A percentile compares a stretch with the other conserved stretches of the same genome.
Conservation (phyloP, 2,797 vertebrate genomes). For the Hydrolagus colliei region DNA sequence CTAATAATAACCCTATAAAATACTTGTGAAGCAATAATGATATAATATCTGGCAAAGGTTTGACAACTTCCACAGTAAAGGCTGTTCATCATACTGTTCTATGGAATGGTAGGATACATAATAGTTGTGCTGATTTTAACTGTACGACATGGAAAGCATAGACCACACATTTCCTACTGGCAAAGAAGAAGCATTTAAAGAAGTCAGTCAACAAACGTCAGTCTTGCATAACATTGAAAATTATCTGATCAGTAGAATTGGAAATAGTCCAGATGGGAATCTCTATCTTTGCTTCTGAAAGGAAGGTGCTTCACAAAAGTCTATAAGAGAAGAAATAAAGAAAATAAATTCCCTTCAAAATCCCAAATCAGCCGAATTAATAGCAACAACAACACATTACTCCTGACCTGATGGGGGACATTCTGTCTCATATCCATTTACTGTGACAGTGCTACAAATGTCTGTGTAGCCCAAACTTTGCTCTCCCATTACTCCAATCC, state of each 20-base stretch:
- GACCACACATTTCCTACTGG: background rate
- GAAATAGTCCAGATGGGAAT: background rate
- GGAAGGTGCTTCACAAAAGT: background rate
- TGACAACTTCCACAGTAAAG: too few species aligned
- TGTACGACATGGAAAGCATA: background rate
- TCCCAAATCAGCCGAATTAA: background rate
- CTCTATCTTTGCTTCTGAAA: background rate
- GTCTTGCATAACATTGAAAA: background rate
- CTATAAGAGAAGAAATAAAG: background rate
- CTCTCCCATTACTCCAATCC: too few species aligned
- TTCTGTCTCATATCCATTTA: too few species aligned
- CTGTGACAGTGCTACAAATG: too few species aligned
- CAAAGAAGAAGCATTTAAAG: background rate
- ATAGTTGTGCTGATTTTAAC: background rate
- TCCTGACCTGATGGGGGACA: too few species aligned
- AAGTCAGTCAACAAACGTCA: background rate
- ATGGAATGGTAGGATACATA: too few species aligned
- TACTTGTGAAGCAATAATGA: too few species aligned
- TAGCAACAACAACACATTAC: background rate
- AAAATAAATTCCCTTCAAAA: background rate
- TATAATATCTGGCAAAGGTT: too few species aligned
- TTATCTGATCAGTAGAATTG: background rate
- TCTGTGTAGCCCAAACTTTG: too few species aligned
- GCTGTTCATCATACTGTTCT: too few species aligned
- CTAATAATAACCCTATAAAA: too few species aligned